Evolutionary conservation across 2,797 vertebrate genomes (phyloP).

Genomic region (Calcarius lapponicus): DNA sequence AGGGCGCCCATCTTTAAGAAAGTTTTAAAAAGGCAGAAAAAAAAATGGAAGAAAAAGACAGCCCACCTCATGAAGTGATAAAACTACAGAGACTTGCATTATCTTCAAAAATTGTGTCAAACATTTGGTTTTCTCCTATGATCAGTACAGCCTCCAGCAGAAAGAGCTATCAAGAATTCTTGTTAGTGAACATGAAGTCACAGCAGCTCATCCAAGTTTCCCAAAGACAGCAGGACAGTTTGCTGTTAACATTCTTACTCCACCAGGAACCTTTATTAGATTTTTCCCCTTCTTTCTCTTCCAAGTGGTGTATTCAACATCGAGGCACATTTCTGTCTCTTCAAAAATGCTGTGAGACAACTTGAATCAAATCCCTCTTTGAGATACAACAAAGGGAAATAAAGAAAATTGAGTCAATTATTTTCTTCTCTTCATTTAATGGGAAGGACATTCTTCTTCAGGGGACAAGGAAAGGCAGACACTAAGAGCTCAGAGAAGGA

Average conservation of each 20-base stretch:
- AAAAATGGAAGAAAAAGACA: not conserved
- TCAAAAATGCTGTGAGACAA: constrained; percentile 3
- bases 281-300: not conserved
- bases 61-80: not conserved
- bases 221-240: not conserved
- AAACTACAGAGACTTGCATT: not conserved
- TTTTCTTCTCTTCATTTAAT: not conserved
- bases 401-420: not conserved
- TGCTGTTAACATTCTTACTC: not conserved
- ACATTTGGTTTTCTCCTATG: not conserved
- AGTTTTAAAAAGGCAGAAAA: not conserved
- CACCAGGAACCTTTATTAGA: not conserved
- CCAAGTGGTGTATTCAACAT: not conserved
- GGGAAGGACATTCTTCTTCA: not conserved
- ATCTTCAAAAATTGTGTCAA: not conserved
- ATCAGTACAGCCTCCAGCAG: not conserved
- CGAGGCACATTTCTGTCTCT: not conserved
- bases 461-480: not conserved
- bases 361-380: not conserved
- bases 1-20: not conserved
- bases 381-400: not conserved
- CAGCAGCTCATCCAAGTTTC: not conserved
- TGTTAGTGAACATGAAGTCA: not conserved
- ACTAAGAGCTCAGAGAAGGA: not conserved
- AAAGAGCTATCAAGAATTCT: not conserved